These are phyloP conservation scores for Cremastinae sp. DNA, from an alignment of 2,888 invertebrate species.

Conservation along the genomic window DNA sequence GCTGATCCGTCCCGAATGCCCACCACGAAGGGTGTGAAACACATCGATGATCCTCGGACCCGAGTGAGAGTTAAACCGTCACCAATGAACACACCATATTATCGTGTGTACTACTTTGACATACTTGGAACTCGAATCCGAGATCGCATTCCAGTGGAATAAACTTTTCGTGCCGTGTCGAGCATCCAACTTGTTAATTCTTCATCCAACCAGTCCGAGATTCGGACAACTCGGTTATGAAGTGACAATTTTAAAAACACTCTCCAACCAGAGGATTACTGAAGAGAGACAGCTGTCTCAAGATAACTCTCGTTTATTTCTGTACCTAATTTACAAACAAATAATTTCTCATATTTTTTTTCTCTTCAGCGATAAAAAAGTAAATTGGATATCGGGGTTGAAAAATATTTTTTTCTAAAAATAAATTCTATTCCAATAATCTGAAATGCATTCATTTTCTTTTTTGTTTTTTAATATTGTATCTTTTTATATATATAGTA, in stretches of 20 bases:
- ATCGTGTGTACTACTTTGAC: conserved; percentile 22
- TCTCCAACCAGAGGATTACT: too few species aligned
- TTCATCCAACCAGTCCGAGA: conserved; percentile 37
- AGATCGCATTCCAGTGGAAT: conserved; percentile 52
- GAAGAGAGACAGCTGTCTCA: too few species aligned
- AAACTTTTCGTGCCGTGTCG: conserved; percentile 36
- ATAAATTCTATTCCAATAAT: too few species aligned
- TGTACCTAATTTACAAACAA: too few species aligned
- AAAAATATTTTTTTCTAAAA: too few species aligned
- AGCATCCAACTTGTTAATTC: conserved; percentile 42
- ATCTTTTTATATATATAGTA: too few species aligned
- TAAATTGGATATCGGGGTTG: too few species aligned
- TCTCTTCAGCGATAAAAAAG: too few species aligned
- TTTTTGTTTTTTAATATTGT: too few species aligned
- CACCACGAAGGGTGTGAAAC: conserved; percentile 74
- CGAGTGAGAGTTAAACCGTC: conserved; percentile 32
- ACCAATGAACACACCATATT: conserved; percentile 28
- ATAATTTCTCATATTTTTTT: too few species aligned
- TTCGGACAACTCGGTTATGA: conserved; percentile 16
- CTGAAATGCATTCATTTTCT: too few species aligned
- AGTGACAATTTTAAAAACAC: neutral
- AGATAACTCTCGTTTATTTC: too few species aligned
- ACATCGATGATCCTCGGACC: conserved; percentile 41
- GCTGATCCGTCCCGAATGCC: conserved; percentile 75
- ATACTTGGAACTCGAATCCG: conserved; percentile 47